These are phyloP conservation scores for Plectrocnemia conspersa DNA, from an alignment of 1,140 invertebrate genomes.

Conservation along the genomic window DNA sequence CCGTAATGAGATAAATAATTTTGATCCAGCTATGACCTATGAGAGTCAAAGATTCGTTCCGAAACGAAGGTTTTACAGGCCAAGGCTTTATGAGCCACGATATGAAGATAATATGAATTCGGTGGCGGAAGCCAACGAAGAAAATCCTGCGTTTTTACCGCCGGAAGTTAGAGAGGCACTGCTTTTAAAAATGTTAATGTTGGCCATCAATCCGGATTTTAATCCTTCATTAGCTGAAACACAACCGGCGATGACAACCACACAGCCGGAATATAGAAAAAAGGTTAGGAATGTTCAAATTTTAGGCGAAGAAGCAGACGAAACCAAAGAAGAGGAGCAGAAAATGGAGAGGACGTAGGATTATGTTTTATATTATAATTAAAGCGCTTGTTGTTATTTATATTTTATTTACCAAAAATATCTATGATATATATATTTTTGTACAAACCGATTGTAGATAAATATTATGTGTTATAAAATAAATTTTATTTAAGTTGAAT, in stretches of 20 bases:
- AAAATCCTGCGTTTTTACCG: constrained; percentile 59
- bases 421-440: not conserved
- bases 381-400: not conserved
- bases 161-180: constrained; percentile 63
- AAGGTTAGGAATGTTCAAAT: constrained; percentile 59
- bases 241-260: constrained; percentile 43
- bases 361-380: constrained; percentile 3
- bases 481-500: constrained; percentile 18
- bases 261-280: constrained; percentile 45
- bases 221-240: constrained; percentile 42
- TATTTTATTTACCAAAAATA: constrained; percentile 7
- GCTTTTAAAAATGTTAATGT: constrained; percentile 62
- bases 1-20: constrained; percentile 40
- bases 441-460: constrained; percentile 21
- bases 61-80: constrained; percentile 44
- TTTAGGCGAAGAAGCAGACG: constrained; percentile 53
- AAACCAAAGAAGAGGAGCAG: constrained; percentile 31
- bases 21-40: constrained; percentile 44
- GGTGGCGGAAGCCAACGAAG: constrained; percentile 47
- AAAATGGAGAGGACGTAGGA: constrained; percentile 21
- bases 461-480: constrained; percentile 4
- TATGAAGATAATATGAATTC: constrained; percentile 39
- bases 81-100: constrained; percentile 39
- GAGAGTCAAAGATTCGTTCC: constrained; percentile 47
- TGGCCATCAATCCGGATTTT: constrained; percentile 62